A percentile compares a stretch with the other conserved stretches of the same genome.
Evolutionary conservation across 2,113 vertebrate species (phyloP).

Genomic region (Mellivora capensis): DNA sequence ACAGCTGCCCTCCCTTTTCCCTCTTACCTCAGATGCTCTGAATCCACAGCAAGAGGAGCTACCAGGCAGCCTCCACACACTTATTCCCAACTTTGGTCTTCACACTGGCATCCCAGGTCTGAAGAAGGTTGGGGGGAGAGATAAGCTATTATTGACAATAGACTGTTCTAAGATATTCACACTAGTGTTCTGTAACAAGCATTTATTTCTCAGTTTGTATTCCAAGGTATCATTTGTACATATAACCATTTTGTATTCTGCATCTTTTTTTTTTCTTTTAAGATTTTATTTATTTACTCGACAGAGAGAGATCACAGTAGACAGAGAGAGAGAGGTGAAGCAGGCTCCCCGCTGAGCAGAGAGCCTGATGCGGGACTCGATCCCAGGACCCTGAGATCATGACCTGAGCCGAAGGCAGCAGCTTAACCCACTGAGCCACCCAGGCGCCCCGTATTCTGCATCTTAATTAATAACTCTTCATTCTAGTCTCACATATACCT

Average conservation of each 20-base stretch:
- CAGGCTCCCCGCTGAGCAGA: too few species aligned
- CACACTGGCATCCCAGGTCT: background rate
- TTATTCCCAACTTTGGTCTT: background rate
- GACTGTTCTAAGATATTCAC: background rate
- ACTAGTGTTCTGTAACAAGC: background rate
- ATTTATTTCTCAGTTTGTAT: background rate
- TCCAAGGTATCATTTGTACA: background rate
- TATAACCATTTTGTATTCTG: background rate
- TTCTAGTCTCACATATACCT: background rate
- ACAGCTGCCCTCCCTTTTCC: rapidly evolving
- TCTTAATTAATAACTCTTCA: background rate
- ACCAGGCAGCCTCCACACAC: background rate
- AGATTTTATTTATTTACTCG: too few species aligned
- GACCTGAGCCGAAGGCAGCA: too few species aligned
- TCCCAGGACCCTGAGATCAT: too few species aligned
- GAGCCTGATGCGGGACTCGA: too few species aligned
- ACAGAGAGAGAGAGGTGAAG: too few species aligned
- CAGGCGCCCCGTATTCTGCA: too few species aligned
- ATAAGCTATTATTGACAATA: background rate
- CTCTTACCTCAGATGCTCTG: background rate
- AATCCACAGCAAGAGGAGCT: background rate
- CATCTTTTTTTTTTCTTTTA: too few species aligned
- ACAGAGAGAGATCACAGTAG: too few species aligned
- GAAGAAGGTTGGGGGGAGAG: background rate
- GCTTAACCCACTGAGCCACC: too few species aligned